Conservation (phyloP, 2,888 invertebrate genomes). For the Gonocerus acuteangulatus region DNA sequence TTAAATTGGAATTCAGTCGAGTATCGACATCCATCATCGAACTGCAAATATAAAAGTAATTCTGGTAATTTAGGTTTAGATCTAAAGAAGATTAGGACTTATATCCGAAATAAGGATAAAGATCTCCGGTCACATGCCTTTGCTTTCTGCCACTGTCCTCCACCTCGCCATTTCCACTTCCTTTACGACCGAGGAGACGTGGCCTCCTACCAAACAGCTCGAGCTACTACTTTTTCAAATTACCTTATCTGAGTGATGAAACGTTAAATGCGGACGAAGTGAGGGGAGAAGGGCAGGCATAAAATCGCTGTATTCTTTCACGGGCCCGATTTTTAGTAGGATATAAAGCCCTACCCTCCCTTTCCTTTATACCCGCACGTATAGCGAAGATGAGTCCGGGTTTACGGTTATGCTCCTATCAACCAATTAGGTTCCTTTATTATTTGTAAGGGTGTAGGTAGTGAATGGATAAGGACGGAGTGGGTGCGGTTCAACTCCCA, state of each 20-base stretch:
- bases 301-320: slow-evolving; percentile 36
- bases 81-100: too few species aligned
- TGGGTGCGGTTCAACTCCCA: too few species aligned
- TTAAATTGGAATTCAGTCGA: too few species aligned
- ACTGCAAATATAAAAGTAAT: too few species aligned
- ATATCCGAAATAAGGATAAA: too few species aligned
- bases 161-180: too few species aligned
- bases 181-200: background rate
- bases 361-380: slow-evolving; percentile 33
- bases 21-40: too few species aligned
- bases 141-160: too few species aligned
- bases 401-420: slow-evolving; percentile 36
- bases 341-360: slow-evolving; percentile 28
- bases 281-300: slow-evolving; percentile 14
- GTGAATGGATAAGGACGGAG: background rate
- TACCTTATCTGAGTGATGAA: slow-evolving; percentile 18
- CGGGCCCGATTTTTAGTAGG: slow-evolving; percentile 33
- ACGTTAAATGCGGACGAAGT: slow-evolving; percentile 1
- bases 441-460: slow-evolving; percentile 29
- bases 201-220: background rate
- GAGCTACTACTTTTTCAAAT: background rate
- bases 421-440: slow-evolving; percentile 37
- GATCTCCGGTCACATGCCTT: too few species aligned
- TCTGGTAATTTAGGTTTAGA: too few species aligned
- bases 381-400: slow-evolving; percentile 32